These are phyloP conservation scores for Enteromius afrohamiltoni DNA, from an alignment of 2,797 vertebrate species.

Conservation along the genomic window DNA sequence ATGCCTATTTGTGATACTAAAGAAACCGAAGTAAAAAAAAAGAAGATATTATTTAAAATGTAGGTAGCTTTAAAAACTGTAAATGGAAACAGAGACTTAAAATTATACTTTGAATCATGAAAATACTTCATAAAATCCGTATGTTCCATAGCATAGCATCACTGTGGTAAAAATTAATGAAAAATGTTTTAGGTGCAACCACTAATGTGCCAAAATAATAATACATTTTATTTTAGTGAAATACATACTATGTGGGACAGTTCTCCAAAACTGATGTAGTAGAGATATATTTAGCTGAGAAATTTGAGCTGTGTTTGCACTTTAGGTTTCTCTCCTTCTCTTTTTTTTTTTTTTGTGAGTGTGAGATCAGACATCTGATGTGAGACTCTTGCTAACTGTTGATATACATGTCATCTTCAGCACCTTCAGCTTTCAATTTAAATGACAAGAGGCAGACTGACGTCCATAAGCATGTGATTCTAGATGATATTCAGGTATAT, in stretches of 20 bases:
- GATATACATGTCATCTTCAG: slow-evolving; percentile 54
- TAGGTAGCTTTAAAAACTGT: neutral
- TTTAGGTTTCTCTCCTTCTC: neutral
- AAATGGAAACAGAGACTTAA: neutral
- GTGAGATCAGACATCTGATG: neutral
- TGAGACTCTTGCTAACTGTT: slow-evolving; percentile 5
- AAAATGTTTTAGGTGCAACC: neutral
- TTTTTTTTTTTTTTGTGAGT: neutral
- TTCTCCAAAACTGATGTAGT: slow-evolving; percentile 9
- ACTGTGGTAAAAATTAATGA: neutral
- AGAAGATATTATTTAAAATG: neutral
- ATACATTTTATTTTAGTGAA: too few relatives aligned
- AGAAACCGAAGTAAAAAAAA: neutral
- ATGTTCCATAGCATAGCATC: neutral
- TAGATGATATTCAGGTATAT: slow-evolving; percentile 75
- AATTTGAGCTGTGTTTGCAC: neutral
- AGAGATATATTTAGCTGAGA: neutral
- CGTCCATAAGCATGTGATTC: slow-evolving; percentile 62
- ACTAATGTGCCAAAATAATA: neutral
- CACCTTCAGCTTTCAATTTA: slow-evolving; percentile 40
- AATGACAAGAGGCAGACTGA: slow-evolving; percentile 51
- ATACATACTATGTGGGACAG: neutral
- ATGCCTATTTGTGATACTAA: neutral
- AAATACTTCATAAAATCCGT: neutral
- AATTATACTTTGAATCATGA: too few relatives aligned